phyloP scores from a whole-genome alignment of 2,113 vertebrate genomes.

The Acrocephalus arundinaceus region DNA sequence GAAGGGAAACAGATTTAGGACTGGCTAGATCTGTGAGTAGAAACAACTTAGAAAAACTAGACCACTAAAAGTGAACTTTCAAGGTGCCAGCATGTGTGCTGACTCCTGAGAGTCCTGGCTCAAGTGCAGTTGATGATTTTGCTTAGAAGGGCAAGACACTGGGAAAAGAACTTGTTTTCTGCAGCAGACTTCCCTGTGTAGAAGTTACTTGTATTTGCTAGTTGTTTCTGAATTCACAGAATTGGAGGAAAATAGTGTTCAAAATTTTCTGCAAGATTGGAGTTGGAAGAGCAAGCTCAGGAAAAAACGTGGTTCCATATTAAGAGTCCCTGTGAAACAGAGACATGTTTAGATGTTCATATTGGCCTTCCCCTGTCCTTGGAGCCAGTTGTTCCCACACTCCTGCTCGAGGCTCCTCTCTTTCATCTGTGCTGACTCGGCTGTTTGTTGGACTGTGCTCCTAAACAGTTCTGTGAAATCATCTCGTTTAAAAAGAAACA shows the following conservation, averaged over 20 bases:
- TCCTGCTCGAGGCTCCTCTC: neutral
- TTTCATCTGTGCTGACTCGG: neutral
- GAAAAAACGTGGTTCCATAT: neutral
- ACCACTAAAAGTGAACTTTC: neutral
- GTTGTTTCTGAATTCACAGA: neutral
- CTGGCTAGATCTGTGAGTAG: neutral
- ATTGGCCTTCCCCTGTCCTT: neutral
- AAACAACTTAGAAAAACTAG: neutral
- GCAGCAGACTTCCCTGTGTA: neutral
- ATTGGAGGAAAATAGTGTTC: neutral
- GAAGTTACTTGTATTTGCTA: neutral
- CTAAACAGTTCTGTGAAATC: neutral
- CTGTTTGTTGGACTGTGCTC: neutral
- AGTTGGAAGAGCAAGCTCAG: neutral
- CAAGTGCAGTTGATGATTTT: neutral
- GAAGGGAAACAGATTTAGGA: neutral
- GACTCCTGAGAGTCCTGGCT: neutral
- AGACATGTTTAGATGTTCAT: neutral
- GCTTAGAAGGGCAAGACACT: neutral
- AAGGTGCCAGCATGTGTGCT: neutral
- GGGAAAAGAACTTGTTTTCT: neutral
- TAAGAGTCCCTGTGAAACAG: neutral
- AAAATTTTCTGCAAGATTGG: neutral
- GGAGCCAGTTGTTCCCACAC: neutral
- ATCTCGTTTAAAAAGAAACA: slow-evolving; percentile 21